Base-by-base conservation (phyloP, 2,888 invertebrate genomes). In the Cantharis rufa region DNA sequence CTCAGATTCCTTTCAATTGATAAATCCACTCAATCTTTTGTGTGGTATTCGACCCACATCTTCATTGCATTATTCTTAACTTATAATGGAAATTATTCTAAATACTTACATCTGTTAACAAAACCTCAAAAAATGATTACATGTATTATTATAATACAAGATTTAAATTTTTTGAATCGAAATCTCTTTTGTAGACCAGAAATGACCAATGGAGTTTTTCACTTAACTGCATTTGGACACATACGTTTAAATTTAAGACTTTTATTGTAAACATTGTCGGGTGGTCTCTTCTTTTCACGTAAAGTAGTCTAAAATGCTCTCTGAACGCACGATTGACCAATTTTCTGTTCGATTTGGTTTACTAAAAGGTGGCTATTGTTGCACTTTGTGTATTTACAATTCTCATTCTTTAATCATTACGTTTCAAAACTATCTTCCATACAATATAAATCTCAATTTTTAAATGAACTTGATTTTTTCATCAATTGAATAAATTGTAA, bases 141-240 rank as follows among this genome's bases (percentile, higher is more conserved):
- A 48, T 48, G 7, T 13, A 24, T 24, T 24, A 24, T 66, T 66
- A 24, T 21, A 24, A 66, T 18, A 21, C 21, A 21, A n/a, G 61
- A 70, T 48, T 63, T 71, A 32, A 62, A 21, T 74, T 69, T 62
- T 62, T 66, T 21, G 64, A 72, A 70, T 76, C 72, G 72, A 72
- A 76, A 70, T 73, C 66, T 77, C 61, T 27, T 27, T 28, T 11
- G 21, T 48, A 15, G 16, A 64, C 21, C 11, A 15, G 27, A 74
- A 75, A 69, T 78, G 66, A 75, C 73, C 76, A 76, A 78, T 71
- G 62, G 74, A 79, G 73, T 81, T 81, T 80, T 74, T 77, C 80
- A 70, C 62, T 16, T 74, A 80, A 79, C 78, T 81, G 75, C 77
- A 76, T 78, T 77, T 72, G 76, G 78, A 78, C 72, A 70, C 48